Conservation (phyloP, 2,888 invertebrate species). For the Baccha elongata region DNA sequence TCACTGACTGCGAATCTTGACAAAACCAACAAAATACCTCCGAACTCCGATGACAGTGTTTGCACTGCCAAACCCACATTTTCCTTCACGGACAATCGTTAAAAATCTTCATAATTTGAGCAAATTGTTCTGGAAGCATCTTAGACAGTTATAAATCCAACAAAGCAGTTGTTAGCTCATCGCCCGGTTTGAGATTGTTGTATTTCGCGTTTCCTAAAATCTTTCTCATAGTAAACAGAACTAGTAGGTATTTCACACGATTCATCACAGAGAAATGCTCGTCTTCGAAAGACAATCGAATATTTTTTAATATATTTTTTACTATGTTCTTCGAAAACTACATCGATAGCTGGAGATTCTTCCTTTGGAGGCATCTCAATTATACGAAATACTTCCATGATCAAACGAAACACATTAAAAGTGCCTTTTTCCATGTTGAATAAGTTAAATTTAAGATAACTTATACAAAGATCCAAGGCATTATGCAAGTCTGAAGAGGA, state of each 20-base stretch:
- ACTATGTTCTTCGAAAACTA: constrained; percentile 64
- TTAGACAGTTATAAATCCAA: constrained; percentile 74
- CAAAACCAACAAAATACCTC: constrained; percentile 21
- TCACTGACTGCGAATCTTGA: constrained; percentile 30
- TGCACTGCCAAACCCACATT: constrained; percentile 46
- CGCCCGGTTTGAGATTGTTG: constrained; percentile 34
- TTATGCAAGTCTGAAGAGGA: constrained; percentile 75
- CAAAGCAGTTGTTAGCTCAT: constrained; percentile 73
- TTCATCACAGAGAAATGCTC: constrained; percentile 74
- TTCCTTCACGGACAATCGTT: neutral
- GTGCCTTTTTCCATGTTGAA: constrained; percentile 62
- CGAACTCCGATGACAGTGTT: constrained; percentile 10
- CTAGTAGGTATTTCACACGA: constrained; percentile 76
- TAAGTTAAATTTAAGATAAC: constrained; percentile 62
- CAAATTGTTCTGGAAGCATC: constrained; percentile 72
- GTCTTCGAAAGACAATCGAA: constrained; percentile 64
- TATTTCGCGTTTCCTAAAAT: constrained; percentile 63
- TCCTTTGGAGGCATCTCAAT: constrained; percentile 60
- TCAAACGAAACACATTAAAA: constrained; percentile 64
- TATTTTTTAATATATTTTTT: constrained; percentile 52
- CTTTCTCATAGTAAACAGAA: constrained; percentile 75
- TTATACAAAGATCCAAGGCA: constrained; percentile 75
- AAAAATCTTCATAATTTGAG: constrained; percentile 48
- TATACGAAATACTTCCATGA: constrained; percentile 69
- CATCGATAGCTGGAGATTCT: constrained; percentile 59